A percentile compares a stretch with the other conserved stretches of the same genome.
Evolutionary conservation across 23 tunicate genomes (phyloP).

Genomic region (Botrylloides violaceus): DNA sequence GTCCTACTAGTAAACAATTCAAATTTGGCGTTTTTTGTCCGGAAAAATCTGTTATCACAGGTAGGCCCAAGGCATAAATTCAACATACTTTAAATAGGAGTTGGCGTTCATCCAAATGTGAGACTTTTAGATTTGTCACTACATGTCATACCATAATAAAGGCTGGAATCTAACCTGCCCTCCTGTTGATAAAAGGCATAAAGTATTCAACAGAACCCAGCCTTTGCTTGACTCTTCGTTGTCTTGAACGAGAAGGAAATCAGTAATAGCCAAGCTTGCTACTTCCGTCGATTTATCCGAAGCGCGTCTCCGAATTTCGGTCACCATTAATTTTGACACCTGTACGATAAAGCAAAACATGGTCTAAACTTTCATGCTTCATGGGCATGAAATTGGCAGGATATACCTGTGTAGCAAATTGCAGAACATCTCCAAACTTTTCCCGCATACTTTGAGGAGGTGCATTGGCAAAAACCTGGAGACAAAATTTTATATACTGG

Average conservation of each 20-base stretch:
- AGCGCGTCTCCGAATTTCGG: conserved; percentile 66
- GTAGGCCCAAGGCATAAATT: no score
- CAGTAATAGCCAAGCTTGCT: conserved; percentile 65
- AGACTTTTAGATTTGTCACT: no score
- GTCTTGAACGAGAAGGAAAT: conserved; percentile 40
- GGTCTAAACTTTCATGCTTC: not conserved
- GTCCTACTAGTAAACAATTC: no score
- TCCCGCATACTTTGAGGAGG: conserved; percentile 66
- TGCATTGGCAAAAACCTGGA: conserved; percentile 44
- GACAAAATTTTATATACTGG: not conserved
- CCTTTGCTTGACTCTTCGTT: conserved; percentile 33
- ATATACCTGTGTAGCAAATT: conserved; percentile 55
- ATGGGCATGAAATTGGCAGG: no score
- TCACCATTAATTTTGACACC: conserved; percentile 70
- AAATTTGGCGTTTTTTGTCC: no score
- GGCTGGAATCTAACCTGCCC: conserved; percentile 55
- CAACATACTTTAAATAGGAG: no score
- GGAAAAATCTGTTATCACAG: no score
- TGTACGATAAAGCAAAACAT: not conserved
- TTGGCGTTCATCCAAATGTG: no score
- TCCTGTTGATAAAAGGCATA: conserved; percentile 50
- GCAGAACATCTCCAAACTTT: conserved; percentile 83
- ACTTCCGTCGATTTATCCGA: conserved; percentile 73
- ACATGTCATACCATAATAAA: no score
- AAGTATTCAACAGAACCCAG: conserved; percentile 50